Evolutionary conservation across 2,797 vertebrate species (phyloP), one percentile per base, ranked within the genome.

Genomic region (Chaunax sp.): DNA sequence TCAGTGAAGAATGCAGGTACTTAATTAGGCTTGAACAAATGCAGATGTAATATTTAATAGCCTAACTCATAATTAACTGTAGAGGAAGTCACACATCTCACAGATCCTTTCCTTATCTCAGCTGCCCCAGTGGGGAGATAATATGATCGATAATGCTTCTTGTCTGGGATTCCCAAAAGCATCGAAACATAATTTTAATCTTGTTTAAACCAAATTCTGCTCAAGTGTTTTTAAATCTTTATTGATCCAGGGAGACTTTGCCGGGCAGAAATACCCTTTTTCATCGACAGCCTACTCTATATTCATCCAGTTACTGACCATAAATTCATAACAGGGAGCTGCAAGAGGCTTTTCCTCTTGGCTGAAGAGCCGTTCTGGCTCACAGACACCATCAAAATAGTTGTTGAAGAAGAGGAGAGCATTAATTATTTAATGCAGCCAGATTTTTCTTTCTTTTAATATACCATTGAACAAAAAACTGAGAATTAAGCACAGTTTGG

Each of bases 1-100:
- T 73, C 73, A 53, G 13, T 40, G 72, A 71, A 73, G n/a, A 75
- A 80, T 55, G 59, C 47, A 40, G 69, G 57, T 54, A 63, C 82
- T 90, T 83, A 87, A 87, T 86, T 76, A 76, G 58, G 49, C 59
- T 30, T 50, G 59, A 80, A 63, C 8, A 23, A 75, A 80, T 52
- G 64, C 46, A 67, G 70, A 55, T 2, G 55, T 58, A 68, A 22
- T 35, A 58, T 72, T 80, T 77, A 77, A 75, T 51, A 70, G 64
- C 28, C 53, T 28, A 30, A 43, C 54, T 78, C 60, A 44, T 77
- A 79, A 90, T 86, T 70, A 88, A 78, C 62, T 65, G 73, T 6
- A 44, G 62, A 53, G 11, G 30, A 71, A 75, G 77, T 81, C 57
- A 72, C 64, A 76, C 51, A 64, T 56, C 30, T 46, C 3, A 5